Evolutionary conservation across 2,888 invertebrate genomes (phyloP).

Genomic region (Hartigia nigra): DNA sequence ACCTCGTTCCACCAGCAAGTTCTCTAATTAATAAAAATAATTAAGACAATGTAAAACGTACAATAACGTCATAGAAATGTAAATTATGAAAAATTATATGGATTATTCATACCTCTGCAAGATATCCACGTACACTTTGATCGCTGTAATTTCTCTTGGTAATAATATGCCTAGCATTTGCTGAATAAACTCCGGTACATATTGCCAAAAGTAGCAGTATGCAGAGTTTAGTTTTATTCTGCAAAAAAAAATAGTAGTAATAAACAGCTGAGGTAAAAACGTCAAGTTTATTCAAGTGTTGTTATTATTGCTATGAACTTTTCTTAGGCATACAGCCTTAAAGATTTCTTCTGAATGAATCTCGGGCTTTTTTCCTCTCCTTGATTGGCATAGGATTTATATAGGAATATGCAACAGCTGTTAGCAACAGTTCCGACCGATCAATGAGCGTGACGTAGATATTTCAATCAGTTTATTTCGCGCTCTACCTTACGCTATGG

Average conservation of each 20-base stretch:
- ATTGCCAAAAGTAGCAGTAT: slow-evolving; percentile 35
- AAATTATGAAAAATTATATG: neutral
- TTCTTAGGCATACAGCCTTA: neutral
- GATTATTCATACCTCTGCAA: slow-evolving; percentile 77
- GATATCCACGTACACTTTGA: slow-evolving; percentile 82
- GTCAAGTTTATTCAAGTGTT: neutral
- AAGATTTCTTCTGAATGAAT: neutral
- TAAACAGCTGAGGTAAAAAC: neutral
- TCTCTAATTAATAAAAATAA: slow-evolving; percentile 70
- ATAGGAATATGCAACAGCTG: slow-evolving; percentile 21
- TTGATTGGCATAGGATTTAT: neutral
- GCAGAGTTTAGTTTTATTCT: slow-evolving; percentile 17
- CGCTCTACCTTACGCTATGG: neutral
- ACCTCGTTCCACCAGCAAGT: slow-evolving; percentile 96
- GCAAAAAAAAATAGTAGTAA: neutral
- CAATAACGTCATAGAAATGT: neutral
- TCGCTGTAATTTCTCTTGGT: slow-evolving; percentile 82
- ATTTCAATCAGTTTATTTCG: neutral
- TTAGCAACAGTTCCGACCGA: slow-evolving; percentile 14
- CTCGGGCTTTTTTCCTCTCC: neutral
- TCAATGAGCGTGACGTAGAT: slow-evolving; percentile 7
- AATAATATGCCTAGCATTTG: slow-evolving; percentile 53
- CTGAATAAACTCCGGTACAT: slow-evolving; percentile 33
- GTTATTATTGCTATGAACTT: neutral
- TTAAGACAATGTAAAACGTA: neutral